phyloP scores from a whole-genome alignment of 2,113 vertebrate species.

The Mus pahari region DNA sequence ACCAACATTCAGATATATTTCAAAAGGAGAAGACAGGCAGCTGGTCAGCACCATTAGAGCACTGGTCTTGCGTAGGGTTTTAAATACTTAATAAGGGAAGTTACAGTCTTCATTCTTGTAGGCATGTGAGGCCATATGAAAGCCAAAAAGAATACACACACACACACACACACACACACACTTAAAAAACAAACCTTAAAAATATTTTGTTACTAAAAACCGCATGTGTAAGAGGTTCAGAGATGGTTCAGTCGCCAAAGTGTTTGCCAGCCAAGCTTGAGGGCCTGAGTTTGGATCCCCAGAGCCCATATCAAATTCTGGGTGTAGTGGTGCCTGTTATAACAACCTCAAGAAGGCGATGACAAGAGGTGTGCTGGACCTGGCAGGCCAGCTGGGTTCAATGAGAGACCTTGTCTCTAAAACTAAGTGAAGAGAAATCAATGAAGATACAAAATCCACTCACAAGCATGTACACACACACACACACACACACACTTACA shows the following conservation, averaged over 20 bases:
- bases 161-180: not conserved
- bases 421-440: not conserved
- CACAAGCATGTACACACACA: not conserved
- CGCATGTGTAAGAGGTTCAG: not conserved
- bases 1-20: not conserved
- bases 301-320: not conserved
- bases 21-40: constrained; percentile 2
- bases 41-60: not conserved
- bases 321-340: not conserved
- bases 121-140: not conserved
- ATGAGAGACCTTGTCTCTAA: not conserved
- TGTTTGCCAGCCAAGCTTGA: not conserved
- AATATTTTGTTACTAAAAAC: not conserved
- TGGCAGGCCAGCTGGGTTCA: not conserved
- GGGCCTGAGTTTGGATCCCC: not conserved
- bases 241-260: not conserved
- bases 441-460: not conserved
- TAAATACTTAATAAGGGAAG: not conserved
- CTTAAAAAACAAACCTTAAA: not conserved
- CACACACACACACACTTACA: not conserved
- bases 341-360: not conserved
- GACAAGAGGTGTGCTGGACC: not conserved
- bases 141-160: constrained; percentile 5
- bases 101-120: constrained; percentile 6
- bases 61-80: not conserved